These are phyloP conservation scores for Rhineura floridana DNA, from an alignment of 2,113 vertebrate genomes.

Conservation along the genomic window DNA sequence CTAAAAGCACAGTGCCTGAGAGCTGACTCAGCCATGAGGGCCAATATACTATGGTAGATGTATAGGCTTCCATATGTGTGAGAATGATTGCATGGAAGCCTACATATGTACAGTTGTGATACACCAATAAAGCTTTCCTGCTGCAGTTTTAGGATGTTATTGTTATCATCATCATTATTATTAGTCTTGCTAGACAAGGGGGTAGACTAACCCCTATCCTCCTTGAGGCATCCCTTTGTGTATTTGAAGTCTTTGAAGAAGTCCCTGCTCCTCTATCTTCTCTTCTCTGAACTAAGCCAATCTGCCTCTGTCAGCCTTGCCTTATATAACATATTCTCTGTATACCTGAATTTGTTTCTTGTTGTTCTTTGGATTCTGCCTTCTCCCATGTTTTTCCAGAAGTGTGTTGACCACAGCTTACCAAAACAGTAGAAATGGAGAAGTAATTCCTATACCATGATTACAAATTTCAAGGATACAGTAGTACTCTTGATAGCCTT, in stretches of 20 bases:
- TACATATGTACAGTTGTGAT: not conserved
- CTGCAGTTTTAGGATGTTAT: not conserved
- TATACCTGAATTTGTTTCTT: not conserved
- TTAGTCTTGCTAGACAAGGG: not conserved
- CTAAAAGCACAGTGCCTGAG: too few species aligned
- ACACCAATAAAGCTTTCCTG: not conserved
- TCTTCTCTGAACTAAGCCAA: not conserved
- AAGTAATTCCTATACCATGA: not conserved
- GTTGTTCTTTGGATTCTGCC: not conserved
- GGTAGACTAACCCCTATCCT: not conserved
- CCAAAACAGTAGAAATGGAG: not conserved
- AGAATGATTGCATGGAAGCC: not conserved
- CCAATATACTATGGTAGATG: too few species aligned
- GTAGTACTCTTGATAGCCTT: not conserved
- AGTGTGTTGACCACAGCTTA: not conserved
- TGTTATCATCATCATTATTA: too few species aligned
- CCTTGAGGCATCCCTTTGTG: not conserved
- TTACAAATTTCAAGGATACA: not conserved
- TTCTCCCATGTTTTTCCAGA: not conserved
- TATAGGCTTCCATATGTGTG: not conserved
- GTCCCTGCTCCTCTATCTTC: not conserved
- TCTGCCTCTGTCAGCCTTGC: not conserved
- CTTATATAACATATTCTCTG: not conserved
- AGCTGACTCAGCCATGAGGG: too few species aligned
- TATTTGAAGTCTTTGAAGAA: not conserved